phyloP scores from a whole-genome alignment of 1,140 invertebrate species.

The Cydia amplana region DNA sequence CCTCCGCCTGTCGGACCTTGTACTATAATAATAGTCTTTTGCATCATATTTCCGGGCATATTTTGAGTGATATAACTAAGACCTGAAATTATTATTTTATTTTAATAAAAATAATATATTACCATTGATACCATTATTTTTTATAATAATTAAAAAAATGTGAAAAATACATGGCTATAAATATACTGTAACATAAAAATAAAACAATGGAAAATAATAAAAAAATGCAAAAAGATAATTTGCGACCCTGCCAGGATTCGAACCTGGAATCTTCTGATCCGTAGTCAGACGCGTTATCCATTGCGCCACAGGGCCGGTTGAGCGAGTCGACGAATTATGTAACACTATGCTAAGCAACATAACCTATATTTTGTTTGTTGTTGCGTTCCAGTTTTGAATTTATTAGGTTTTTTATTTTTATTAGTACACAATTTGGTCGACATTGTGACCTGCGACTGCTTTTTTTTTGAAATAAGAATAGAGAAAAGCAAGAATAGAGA shows the following conservation, averaged over 20 bases:
- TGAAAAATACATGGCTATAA: conserved; percentile 19
- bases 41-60: conserved; percentile 72
- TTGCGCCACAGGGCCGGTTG: conserved; percentile 15
- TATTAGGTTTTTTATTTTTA: no score
- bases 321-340: neutral
- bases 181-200: neutral
- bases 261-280: conserved; percentile 20
- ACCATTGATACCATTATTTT: no score
- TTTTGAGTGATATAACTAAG: conserved; percentile 68
- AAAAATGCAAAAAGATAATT: conserved; percentile 3
- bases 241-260: conserved; percentile 17
- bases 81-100: conserved; percentile 44
- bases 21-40: conserved; percentile 78
- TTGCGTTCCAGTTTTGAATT: neutral
- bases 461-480: no score
- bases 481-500: no score
- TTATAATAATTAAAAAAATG: neutral
- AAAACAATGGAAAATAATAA: neutral
- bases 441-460: no score
- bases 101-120: no score
- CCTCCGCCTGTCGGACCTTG: conserved; percentile 70
- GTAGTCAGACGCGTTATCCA: conserved; percentile 20
- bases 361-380: neutral
- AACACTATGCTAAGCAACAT: neutral
- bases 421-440: no score